Evolutionary conservation across 2,797 vertebrate species (phyloP).

Genomic region (Gymnoscopelus braueri): DNA sequence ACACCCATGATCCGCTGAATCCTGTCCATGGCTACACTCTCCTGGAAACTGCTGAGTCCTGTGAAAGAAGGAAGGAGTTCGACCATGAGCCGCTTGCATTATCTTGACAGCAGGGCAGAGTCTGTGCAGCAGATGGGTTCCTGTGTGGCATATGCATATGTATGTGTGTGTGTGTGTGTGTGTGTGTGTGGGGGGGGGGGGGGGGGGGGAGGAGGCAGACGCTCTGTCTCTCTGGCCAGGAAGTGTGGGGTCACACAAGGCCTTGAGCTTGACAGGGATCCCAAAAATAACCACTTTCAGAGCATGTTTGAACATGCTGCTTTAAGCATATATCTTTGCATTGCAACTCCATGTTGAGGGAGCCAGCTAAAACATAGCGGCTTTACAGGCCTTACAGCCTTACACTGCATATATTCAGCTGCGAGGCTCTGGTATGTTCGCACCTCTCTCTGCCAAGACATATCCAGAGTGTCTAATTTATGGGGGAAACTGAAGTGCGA

Average conservation of each 20-base stretch:
- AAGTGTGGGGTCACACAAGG: constrained; percentile 70
- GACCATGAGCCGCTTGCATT: constrained; percentile 50
- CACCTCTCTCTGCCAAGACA: constrained; percentile 18
- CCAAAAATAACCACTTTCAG: constrained; percentile 54
- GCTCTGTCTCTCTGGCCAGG: constrained; percentile 65
- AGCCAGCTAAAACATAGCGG: constrained; percentile 26
- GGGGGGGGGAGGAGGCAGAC: constrained; percentile 50
- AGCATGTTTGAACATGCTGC: constrained; percentile 44
- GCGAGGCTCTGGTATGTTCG: constrained; percentile 39
- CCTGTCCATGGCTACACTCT: constrained; percentile 86
- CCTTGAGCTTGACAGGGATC: constrained; percentile 59
- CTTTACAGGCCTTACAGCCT: constrained; percentile 41
- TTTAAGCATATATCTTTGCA: constrained; percentile 1
- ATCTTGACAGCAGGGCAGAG: constrained; percentile 64
- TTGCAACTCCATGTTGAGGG: not conserved
- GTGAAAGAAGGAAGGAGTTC: constrained; percentile 62
- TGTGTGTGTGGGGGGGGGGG: too few relatives aligned
- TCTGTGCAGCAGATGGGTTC: constrained; percentile 74
- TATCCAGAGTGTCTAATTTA: constrained; percentile 26
- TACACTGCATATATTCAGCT: not conserved
- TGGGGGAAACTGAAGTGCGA: constrained; percentile 23
- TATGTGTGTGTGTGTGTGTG: not conserved
- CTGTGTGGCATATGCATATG: constrained; percentile 54
- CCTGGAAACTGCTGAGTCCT: constrained; percentile 88
- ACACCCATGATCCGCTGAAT: constrained; percentile 88